phyloP scores from a whole-genome alignment of 1,140 invertebrate species.

The Drosophila persimilis region DNA sequence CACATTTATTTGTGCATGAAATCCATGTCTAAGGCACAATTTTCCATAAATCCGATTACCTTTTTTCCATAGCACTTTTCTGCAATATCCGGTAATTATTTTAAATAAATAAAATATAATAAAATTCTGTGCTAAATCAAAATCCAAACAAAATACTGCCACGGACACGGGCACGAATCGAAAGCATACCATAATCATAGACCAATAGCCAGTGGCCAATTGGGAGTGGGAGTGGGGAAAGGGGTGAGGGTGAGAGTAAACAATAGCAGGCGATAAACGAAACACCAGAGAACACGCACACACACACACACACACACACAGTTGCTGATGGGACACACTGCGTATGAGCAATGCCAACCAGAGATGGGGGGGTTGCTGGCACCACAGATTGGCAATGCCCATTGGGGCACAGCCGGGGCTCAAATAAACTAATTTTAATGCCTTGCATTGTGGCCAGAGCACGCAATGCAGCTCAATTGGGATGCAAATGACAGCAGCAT shows the following conservation, averaged over 20 bases:
- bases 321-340: constrained; percentile 35
- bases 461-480: constrained; percentile 74
- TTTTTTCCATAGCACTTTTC: constrained; percentile 6
- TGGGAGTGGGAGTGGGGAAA: not conserved
- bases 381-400: constrained; percentile 46
- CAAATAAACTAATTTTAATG: constrained; percentile 80
- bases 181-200: too few species aligned
- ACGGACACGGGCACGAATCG: not conserved
- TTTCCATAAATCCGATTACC: constrained; percentile 5
- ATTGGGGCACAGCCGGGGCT: constrained; percentile 46
- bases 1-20: too few species aligned
- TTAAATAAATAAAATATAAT: constrained; percentile 36
- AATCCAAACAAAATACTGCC: too few species aligned
- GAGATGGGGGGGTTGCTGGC: not conserved
- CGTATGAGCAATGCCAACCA: constrained; percentile 55
- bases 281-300: constrained; percentile 17
- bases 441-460: constrained; percentile 61
- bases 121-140: not conserved
- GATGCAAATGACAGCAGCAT: constrained; percentile 51
- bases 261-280: constrained; percentile 58
- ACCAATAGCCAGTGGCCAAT: constrained; percentile 2
- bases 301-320: not conserved
- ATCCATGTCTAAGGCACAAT: constrained; percentile 3
- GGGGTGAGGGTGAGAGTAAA: constrained; percentile 19
- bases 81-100: constrained; percentile 19